Percentiles rank a stretch among this genome's conserved stretches.
These are phyloP conservation scores for Paramormyrops hopkinsi DNA, from an alignment of 2,797 vertebrate genomes.

Conservation along the genomic window DNA sequence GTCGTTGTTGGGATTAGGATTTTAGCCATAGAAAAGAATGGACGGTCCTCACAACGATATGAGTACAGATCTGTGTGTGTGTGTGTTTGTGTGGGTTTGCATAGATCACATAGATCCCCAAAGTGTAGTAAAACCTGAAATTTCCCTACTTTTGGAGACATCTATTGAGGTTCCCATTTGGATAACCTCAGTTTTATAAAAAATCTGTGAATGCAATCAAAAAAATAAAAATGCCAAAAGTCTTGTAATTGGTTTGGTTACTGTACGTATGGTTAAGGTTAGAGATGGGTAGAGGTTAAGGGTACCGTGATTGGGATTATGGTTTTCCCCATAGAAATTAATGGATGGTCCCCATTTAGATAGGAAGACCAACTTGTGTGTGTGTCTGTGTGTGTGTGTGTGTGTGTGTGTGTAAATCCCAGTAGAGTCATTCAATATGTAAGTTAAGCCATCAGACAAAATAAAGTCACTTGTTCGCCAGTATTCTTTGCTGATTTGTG, in stretches of 20 bases:
- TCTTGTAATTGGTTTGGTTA: background rate
- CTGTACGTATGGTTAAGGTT: background rate
- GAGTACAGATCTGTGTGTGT: background rate
- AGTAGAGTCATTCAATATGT: background rate
- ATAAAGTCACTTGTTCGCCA: background rate
- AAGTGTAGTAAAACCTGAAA: no score
- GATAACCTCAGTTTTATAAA: no score
- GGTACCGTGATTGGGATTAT: background rate
- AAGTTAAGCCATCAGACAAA: background rate
- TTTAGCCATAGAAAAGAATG: background rate
- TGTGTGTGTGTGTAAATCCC: background rate
- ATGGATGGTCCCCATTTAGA: background rate
- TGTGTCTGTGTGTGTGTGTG: no score
- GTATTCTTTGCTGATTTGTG: background rate
- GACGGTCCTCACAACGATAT: background rate
- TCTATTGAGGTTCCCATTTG: no score
- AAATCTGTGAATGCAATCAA: no score
- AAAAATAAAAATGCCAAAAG: background rate
- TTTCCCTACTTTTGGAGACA: no score
- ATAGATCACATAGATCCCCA: no score
- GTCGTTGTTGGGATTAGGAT: background rate
- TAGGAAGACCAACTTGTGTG: background rate
- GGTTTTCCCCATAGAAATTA: background rate
- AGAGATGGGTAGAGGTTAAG: background rate
- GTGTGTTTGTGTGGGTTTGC: no score